phyloP scores from a whole-genome alignment of 2,888 invertebrate species.

The Alcis repandata region DNA sequence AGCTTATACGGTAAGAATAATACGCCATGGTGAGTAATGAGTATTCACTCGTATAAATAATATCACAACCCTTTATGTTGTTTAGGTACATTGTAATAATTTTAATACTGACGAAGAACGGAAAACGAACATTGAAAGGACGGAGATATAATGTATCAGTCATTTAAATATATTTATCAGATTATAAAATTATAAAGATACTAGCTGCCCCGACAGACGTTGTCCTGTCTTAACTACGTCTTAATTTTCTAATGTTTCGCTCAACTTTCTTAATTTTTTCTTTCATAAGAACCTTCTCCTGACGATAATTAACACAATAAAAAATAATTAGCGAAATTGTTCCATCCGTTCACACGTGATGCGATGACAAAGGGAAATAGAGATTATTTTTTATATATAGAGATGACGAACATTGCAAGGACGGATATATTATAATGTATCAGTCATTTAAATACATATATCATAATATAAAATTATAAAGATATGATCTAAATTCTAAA shows the following conservation, averaged over 20 bases:
- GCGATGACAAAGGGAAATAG: too few species aligned
- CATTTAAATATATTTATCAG: background rate
- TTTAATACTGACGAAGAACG: conserved; percentile 38
- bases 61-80: conserved; percentile 40
- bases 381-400: too few species aligned
- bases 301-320: too few species aligned
- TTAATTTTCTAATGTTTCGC: too few species aligned
- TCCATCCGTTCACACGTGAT: too few species aligned
- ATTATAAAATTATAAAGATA: background rate
- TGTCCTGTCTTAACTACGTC: too few species aligned
- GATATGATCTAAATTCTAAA: background rate
- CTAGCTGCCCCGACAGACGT: too few species aligned
- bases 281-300: too few species aligned
- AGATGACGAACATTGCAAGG: conserved; percentile 32
- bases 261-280: too few species aligned
- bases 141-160: conserved; percentile 20
- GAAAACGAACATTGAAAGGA: conserved; percentile 23
- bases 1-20: background rate
- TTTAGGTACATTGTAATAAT: conserved; percentile 7
- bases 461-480: background rate
- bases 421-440: conserved; percentile 17
- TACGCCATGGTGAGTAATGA: background rate
- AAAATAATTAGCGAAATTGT: too few species aligned
- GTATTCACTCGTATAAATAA: conserved; percentile 14
- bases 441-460: conserved; percentile 4